Conservation (phyloP, 2,888 invertebrate genomes). For the Aleiodes testaceus region DNA sequence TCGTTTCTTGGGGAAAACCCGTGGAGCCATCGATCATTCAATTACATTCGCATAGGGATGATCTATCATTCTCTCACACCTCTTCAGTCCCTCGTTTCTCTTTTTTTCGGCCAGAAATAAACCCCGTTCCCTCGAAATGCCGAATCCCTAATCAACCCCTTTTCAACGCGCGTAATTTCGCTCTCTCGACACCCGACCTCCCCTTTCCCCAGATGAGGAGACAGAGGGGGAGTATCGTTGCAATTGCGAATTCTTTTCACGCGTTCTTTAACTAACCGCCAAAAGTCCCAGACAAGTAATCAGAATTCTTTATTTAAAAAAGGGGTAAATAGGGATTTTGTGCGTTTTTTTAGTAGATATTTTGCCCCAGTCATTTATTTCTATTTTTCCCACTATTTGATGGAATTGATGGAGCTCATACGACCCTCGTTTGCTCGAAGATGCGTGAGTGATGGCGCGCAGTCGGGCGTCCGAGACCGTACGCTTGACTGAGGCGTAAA, state of each 20-base stretch:
- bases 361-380: neutral
- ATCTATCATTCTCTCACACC: constrained; percentile 78
- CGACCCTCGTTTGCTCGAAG: constrained; percentile 58
- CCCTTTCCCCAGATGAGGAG: no score
- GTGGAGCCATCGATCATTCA: constrained; percentile 83
- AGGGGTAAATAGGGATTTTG: constrained; percentile 10
- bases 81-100: constrained; percentile 24
- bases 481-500: constrained; percentile 48
- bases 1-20: constrained; percentile 14
- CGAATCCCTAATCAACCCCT: constrained; percentile 73
- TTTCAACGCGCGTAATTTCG: constrained; percentile 71
- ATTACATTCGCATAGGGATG: constrained; percentile 75
- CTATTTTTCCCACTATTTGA: constrained; percentile 43
- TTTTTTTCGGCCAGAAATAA: constrained; percentile 38
- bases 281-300: constrained; percentile 42
- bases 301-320: constrained; percentile 39
- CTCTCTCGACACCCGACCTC: constrained; percentile 26
- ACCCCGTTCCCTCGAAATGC: constrained; percentile 28
- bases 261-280: constrained; percentile 43
- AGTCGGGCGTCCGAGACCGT: constrained; percentile 24
- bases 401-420: constrained; percentile 64
- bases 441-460: constrained; percentile 33
- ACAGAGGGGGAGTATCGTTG: neutral
- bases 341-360: neutral
- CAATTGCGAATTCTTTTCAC: constrained; percentile 40